Conservation (phyloP, 2,113 vertebrate species). For the Litocranius walleri region DNA sequence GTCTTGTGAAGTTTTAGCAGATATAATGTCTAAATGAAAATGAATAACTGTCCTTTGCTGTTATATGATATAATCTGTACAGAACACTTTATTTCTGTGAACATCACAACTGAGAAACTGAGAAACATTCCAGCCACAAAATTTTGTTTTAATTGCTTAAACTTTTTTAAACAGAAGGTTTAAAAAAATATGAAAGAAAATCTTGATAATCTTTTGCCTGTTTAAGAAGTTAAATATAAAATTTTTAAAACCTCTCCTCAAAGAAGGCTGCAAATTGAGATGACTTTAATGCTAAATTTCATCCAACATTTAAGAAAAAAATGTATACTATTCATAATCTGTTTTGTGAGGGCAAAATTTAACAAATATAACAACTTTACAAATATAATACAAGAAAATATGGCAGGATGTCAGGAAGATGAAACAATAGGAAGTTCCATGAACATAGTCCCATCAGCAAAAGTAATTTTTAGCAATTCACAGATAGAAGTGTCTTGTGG, state of each 20-base stretch:
- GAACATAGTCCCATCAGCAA: background rate
- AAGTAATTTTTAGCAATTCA: background rate
- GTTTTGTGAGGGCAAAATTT: background rate
- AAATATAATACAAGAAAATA: background rate
- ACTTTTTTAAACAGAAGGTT: background rate
- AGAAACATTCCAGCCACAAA: background rate
- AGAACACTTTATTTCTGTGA: background rate
- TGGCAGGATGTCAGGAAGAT: background rate
- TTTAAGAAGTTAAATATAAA: background rate
- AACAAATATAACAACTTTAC: background rate
- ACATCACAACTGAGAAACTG: background rate
- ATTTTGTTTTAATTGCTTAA: background rate
- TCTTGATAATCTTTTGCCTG: background rate
- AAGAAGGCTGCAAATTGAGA: background rate
- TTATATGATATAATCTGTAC: background rate
- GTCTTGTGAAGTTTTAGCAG: background rate
- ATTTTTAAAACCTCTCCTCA: background rate
- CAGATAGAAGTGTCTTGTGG: background rate
- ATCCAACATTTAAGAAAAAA: background rate
- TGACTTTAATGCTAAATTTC: background rate
- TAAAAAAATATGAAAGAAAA: background rate
- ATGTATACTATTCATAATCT: background rate
- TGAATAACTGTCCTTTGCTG: background rate
- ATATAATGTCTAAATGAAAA: background rate
- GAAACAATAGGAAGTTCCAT: background rate